These are phyloP conservation scores for Vireo altiloquus DNA, from an alignment of 2,113 vertebrate genomes.

Conservation along the genomic window DNA sequence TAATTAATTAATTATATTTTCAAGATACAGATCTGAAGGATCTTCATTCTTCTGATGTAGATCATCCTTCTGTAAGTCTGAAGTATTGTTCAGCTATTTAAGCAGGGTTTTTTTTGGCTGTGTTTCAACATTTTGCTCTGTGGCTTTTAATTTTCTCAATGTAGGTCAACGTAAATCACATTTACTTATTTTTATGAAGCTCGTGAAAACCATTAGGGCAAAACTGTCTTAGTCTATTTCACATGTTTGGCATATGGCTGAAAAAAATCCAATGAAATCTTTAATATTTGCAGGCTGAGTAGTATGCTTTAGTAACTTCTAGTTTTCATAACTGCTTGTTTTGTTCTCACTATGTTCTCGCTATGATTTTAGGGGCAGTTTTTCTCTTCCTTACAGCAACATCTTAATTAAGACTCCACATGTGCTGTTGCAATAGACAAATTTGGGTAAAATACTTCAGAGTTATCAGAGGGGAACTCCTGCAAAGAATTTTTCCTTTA, in stretches of 20 bases:
- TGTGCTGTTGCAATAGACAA: accelerated
- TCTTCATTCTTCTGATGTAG: background rate
- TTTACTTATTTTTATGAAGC: background rate
- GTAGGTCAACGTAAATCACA: background rate
- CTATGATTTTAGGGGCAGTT: background rate
- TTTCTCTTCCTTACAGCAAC: background rate
- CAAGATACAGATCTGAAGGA: background rate
- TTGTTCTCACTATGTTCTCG: background rate
- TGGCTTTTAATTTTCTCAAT: background rate
- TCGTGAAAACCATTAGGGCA: background rate
- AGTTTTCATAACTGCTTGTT: background rate
- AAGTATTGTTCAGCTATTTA: background rate
- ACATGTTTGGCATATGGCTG: background rate
- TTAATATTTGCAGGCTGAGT: background rate
- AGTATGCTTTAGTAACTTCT: background rate
- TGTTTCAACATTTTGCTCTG: background rate
- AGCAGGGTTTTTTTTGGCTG: background rate
- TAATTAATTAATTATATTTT: background rate
- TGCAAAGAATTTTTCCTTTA: background rate
- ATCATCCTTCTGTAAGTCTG: background rate
- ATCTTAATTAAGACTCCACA: background rate
- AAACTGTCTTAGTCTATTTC: background rate
- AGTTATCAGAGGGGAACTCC: background rate
- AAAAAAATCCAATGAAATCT: background rate
- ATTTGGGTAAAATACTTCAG: background rate